Base-by-base conservation (phyloP, 2,888 invertebrate species). In the Notodonta dromedarius region DNA sequence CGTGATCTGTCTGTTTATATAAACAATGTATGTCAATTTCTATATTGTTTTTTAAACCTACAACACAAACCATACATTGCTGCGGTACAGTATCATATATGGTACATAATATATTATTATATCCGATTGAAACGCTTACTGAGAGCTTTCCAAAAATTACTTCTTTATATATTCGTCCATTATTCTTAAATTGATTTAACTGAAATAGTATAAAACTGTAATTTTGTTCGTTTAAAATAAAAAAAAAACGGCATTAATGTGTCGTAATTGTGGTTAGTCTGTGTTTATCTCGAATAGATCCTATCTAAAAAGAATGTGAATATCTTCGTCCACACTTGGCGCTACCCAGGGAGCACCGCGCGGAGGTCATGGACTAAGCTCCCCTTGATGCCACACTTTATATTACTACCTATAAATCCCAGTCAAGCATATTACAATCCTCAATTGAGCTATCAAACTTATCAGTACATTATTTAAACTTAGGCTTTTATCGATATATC, bases 301-400 rank as follows among this genome's bases (percentile, higher is more conserved):
- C 51, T 73, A 71, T 77, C 77, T 71, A 70, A 69, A 78, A 80
- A 74, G 76, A 80, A 87, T 86, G 86, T 85, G 84, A 85, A 86
- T 86, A 78, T 79, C 79, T 74, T 79, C 84, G 91, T 91, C 91
- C 91, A 91, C 91, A 84, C 79, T 91, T 91, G 89, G 91, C 91
- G 91, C 91, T 85, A 92, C 92, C 91, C 91, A 91, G 92, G 92
- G 91, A 90, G 91, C 91, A 92, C 91, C 91, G 88, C 91, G 91
- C 86, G 91, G 91, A 92, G 91, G 91, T 90, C 86, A 91, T 92
- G 91, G 91, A 92, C 91, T 84, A 77, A 85, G 90, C 91, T 88
- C 91, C 91, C 91, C 91, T 91, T 87, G 79, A 84, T 86, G 87
- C 85, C 86, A 87, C 81, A 83, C 76, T 71, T 75, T 68, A 70